These are phyloP conservation scores for Ditylenchus dipsaci DNA, from an alignment of 1,140 invertebrate species.

Conservation along the genomic window DNA sequence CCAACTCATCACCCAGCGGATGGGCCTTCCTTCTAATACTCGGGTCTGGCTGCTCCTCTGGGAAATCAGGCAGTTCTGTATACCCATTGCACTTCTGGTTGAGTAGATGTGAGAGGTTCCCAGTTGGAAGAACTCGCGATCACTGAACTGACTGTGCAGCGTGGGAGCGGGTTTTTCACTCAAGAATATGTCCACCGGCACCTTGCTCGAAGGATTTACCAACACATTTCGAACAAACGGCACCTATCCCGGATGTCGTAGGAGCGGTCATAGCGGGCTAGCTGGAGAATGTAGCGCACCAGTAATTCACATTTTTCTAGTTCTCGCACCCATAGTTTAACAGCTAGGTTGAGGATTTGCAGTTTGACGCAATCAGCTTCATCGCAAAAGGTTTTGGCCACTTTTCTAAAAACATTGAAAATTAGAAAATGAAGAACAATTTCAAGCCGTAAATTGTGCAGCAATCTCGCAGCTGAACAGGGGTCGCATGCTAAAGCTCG, in stretches of 20 bases:
- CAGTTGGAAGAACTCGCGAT: slow-evolving; percentile 80
- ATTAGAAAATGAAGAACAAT: too few species aligned
- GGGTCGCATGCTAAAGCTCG: too few species aligned
- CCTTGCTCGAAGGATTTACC: slow-evolving; percentile 21
- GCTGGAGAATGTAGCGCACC: slow-evolving; percentile 87
- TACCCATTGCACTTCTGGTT: slow-evolving; percentile 80
- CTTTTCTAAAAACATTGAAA: slow-evolving; percentile 54
- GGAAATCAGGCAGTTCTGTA: slow-evolving; percentile 79
- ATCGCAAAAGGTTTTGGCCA: slow-evolving; percentile 84
- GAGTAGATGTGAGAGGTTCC: slow-evolving; percentile 88
- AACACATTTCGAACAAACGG: slow-evolving; percentile 50
- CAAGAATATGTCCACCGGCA: slow-evolving; percentile 70
- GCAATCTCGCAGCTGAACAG: too few species aligned
- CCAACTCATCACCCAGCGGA: slow-evolving; percentile 57
- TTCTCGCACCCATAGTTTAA: slow-evolving; percentile 72
- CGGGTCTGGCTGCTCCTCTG: slow-evolving; percentile 71
- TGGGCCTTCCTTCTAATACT: slow-evolving; percentile 58
- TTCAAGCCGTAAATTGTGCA: too few species aligned
- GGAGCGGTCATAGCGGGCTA: slow-evolving; percentile 94
- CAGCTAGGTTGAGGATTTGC: slow-evolving; percentile 74
- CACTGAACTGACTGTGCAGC: slow-evolving; percentile 65
- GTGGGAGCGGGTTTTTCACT: slow-evolving; percentile 85
- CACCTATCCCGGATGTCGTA: slow-evolving; percentile 90
- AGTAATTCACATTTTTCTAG: slow-evolving; percentile 59
- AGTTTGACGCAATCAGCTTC: slow-evolving; percentile 65